Evolutionary conservation across 2,113 vertebrate genomes (phyloP), one percentile per base, ranked within the genome.

Genomic region (Osmerus eperlanus): DNA sequence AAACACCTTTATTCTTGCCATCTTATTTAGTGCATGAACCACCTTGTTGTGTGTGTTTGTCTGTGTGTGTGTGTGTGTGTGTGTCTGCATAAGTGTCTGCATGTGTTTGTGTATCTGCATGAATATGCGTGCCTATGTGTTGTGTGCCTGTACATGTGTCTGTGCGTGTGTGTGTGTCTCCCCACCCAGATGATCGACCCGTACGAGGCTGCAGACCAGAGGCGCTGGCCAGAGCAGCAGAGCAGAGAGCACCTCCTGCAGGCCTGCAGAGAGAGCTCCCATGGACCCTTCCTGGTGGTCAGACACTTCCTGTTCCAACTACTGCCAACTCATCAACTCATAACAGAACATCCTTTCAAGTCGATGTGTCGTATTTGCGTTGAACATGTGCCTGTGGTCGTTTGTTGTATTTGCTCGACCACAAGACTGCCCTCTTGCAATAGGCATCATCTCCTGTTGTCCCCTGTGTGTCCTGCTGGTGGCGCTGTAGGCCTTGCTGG

Each of bases 271-370:
- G 64, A 79, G 52, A 90, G 66, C 36, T 92, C 92, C 0, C 70
- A 78, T 3, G 92, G 93, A 12, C 91, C 91, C 2, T 94, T 89
- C 85, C 84, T 93, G 83, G 87, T 94, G 91, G 93, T 94, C 80
- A 89, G 72, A 81, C 23, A 63, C 60, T 36, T 52, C 6, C 2
- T 51, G 41, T 47, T 47, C 41, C 41, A 12, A 47, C 7, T 2
- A 11, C 9, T 47, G 41, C 9, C 41, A 47, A 47, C 41, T 47
- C 7, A 47, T 47, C 7, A 47, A 11, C 41, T 47, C 41, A 3
- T 36, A 36, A 36, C 32, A 47, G 8, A 11, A 47, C 41, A 47
- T 12, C 8, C 41, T 11, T 11, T 47, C 8, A 47, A 47, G 53
- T 19, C 7, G 4, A n/a, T 54, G n/a, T 32, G 19, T 12, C 3